Evolutionary conservation across 2,797 vertebrate species (phyloP), one percentile per base, ranked within the genome.

Genomic region (Argya squamiceps): DNA sequence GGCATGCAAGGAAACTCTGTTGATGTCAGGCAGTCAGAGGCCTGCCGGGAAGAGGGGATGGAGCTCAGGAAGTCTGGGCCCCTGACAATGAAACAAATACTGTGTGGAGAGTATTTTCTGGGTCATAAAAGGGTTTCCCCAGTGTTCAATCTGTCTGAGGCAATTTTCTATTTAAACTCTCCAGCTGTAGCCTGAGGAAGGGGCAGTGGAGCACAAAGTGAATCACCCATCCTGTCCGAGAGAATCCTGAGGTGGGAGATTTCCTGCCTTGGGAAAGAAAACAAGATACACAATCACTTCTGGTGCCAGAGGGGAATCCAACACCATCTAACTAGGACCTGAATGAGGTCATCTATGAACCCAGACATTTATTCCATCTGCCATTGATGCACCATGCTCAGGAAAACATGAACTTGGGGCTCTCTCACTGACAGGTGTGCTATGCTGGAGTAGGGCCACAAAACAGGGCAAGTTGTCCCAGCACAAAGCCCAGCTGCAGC

Each of bases 181-280:
- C 36, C 93, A 95, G 87, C 86, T 92, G 89, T 60, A 91, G 86
- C 63, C 84, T 85, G 87, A 95, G 95, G 94, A 96, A 91, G 83
- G 88, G 92, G 80, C 59, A 91, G 90, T 0, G 1, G 60, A 91
- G 47, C 44, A 60, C 32, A 3, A 9, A 39, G 58, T 95, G 91
- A 96, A 82, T 96, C 94, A 92, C 88, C 88, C 88, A 78, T 96
- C 96, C 92, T 84, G 84, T 73, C 56, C 12, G 7, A 81, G 92
- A 84, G 93, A 78, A 91, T 80, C 62, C 59, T 0, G 12, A 83
- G 60, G 69, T 76, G 86, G 53, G 70, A 74, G 65, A 50, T 93
- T 97, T 97, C 94, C 96, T 96, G 94, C 9, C 0, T 92, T 93
- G 12, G 15, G 87, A 85, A 93, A 88, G 82, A 60, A 97, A 97